A percentile compares a stretch with the other conserved stretches of the same genome.
Evolutionary conservation across 2,113 vertebrate species (phyloP).

Genomic region (Sturnus vulgaris): DNA sequence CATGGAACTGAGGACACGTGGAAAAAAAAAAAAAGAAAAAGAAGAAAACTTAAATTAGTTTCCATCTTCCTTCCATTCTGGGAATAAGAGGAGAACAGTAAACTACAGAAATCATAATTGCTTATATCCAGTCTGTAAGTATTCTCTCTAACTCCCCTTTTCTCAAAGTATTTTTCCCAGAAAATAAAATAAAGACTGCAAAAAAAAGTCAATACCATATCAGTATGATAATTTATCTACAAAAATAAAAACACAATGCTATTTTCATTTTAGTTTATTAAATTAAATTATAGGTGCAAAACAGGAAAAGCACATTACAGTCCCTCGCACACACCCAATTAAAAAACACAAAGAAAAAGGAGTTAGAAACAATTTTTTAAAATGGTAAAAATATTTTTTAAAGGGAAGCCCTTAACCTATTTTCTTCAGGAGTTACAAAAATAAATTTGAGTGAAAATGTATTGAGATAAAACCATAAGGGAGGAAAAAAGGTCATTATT

Average conservation of each 20-base stretch:
- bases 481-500: fast-evolving
- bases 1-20: background rate
- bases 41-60: background rate
- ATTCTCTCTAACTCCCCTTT: background rate
- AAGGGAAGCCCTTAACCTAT: background rate
- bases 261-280: background rate
- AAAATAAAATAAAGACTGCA: background rate
- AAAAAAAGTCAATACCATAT: background rate
- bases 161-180: background rate
- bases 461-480: background rate
- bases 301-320: background rate
- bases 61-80: background rate
- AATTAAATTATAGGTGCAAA: background rate
- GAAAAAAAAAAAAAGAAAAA: too few relatives aligned
- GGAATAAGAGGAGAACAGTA: background rate
- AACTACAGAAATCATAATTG: background rate
- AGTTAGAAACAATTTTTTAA: background rate
- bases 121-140: background rate
- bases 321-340: fast-evolving
- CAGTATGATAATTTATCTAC: background rate
- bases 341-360: background rate
- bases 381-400: background rate
- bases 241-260: background rate
- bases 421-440: background rate
- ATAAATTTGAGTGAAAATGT: background rate